These are phyloP conservation scores for Adelges cooleyi DNA, from an alignment of 1,140 invertebrate species.

Conservation along the genomic window DNA sequence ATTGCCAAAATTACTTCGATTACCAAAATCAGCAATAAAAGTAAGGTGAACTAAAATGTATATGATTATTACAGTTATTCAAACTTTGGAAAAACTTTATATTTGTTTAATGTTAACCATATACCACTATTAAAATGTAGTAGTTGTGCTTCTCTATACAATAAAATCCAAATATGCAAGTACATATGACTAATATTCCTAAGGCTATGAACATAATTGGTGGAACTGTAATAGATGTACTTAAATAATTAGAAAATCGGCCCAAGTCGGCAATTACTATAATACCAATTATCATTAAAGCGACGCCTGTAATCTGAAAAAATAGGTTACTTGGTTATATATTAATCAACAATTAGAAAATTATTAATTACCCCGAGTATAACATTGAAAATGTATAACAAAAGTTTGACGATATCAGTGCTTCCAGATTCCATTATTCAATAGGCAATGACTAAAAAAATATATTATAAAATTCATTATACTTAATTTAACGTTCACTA, in stretches of 20 bases:
- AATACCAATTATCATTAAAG: slow-evolving; percentile 14
- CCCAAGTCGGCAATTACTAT: slow-evolving; percentile 14
- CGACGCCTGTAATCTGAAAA: slow-evolving; percentile 14
- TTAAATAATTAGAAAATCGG: slow-evolving; percentile 23
- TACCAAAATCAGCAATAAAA: not conserved
- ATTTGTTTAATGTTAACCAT: not conserved
- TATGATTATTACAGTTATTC: too few relatives aligned
- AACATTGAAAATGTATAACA: slow-evolving; percentile 15
- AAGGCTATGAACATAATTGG: slow-evolving; percentile 15
- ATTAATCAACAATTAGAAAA: not conserved
- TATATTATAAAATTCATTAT: too few relatives aligned
- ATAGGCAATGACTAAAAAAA: too few relatives aligned
- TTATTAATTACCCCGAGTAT: slow-evolving; percentile 1
- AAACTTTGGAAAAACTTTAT: not conserved
- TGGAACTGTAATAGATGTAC: not conserved
- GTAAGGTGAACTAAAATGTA: slow-evolving; percentile 1
- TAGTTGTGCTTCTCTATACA: not conserved
- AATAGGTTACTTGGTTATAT: not conserved
- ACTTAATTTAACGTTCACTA: too few relatives aligned
- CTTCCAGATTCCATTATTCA: not conserved
- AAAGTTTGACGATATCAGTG: not conserved
- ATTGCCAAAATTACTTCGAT: slow-evolving; percentile 5
- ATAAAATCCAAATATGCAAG: slow-evolving; percentile 16
- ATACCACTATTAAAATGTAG: slow-evolving; percentile 3
- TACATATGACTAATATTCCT: not conserved